Conservation (phyloP, 1,140 invertebrate species). For the Aphaenogaster ashmeadi region DNA sequence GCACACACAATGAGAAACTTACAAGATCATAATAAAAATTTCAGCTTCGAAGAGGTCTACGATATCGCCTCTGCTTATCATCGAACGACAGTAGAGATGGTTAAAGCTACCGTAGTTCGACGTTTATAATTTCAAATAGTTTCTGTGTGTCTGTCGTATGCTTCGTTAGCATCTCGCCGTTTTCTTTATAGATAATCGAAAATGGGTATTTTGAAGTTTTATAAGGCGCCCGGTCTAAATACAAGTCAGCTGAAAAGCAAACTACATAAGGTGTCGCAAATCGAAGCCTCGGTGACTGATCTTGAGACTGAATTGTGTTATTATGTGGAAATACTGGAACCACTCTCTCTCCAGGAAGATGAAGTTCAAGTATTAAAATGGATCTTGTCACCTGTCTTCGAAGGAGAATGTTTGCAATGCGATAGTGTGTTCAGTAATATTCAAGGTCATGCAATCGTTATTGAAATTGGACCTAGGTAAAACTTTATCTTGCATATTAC, state of each 20-base stretch:
- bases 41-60: background rate
- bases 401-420: constrained; percentile 87
- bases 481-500: background rate
- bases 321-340: constrained; percentile 89
- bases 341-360: constrained; percentile 86
- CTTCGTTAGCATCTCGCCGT: background rate
- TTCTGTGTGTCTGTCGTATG: background rate
- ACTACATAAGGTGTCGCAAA: constrained; percentile 71
- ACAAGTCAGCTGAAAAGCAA: constrained; percentile 78
- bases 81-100: background rate
- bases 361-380: constrained; percentile 90
- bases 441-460: constrained; percentile 85
- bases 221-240: constrained; percentile 79
- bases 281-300: constrained; percentile 80
- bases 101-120: background rate
- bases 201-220: constrained; percentile 82
- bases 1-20: background rate
- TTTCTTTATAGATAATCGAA: constrained; percentile 18
- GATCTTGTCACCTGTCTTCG: constrained; percentile 91
- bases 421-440: constrained; percentile 83
- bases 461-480: constrained; percentile 94
- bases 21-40: background rate
- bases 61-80: constrained; percentile 21
- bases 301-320: constrained; percentile 93
- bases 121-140: constrained; percentile 14